A percentile compares a stretch with the other conserved stretches of the same genome.
Conservation (phyloP, 2,797 vertebrate species). For the Tenualosa ilisha region DNA sequence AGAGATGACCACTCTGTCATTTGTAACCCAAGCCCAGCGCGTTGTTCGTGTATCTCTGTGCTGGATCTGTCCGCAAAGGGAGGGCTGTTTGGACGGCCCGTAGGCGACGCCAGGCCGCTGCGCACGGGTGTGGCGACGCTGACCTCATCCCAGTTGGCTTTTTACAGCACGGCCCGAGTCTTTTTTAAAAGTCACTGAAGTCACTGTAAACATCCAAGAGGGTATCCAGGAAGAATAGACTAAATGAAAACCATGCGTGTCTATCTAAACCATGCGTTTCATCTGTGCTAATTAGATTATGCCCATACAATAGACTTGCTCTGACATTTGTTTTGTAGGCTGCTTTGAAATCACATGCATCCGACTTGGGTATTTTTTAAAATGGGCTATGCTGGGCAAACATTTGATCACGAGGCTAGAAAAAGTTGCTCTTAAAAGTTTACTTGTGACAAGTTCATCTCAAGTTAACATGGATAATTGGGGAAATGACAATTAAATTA, state of each 20-base stretch:
- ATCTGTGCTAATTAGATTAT: neutral
- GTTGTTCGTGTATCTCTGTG: constrained; percentile 4
- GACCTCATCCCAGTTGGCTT: constrained; percentile 34
- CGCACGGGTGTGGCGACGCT: constrained; percentile 24
- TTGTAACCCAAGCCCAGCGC: neutral
- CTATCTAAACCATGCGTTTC: neutral
- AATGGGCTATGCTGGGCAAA: neutral
- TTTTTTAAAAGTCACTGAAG: constrained; percentile 18
- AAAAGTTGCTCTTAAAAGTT: neutral
- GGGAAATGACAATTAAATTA: constrained; percentile 29
- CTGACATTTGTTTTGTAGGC: neutral
- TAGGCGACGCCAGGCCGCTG: constrained; percentile 10
- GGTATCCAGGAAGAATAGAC: neutral
- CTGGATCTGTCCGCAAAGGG: constrained; percentile 18
- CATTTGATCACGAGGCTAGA: neutral
- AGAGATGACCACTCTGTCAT: constrained; percentile 20
- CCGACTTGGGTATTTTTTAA: neutral
- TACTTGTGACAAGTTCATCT: neutral
- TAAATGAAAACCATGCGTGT: constrained; percentile 1
- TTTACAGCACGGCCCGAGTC: constrained; percentile 52
- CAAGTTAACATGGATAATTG: neutral
- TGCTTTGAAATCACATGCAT: neutral
- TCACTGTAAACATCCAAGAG: constrained; percentile 36
- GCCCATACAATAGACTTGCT: neutral
- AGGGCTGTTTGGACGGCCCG: neutral